Base-by-base conservation (phyloP, 2,113 vertebrate species). In the Fregetta grallaria region DNA sequence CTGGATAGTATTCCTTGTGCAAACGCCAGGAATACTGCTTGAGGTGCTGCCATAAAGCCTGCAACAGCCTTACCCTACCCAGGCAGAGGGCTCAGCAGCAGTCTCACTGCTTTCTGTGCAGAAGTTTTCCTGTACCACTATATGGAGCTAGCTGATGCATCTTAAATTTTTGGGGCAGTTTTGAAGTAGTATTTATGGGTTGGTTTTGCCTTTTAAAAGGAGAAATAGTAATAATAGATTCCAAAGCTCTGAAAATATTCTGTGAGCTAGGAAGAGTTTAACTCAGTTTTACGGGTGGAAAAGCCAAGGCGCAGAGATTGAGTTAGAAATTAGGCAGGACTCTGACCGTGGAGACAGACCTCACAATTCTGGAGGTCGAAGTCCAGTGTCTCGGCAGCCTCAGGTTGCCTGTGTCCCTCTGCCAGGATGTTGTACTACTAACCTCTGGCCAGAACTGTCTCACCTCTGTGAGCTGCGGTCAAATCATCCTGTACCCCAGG, bases 401-500 rank as follows among this genome's bases (percentile, higher is more conserved):
- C 14, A 22, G 34, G 34, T 14, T 78, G n/a, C 58, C 29, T 30
- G 0, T 29, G 6, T 53, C 34, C 29, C 58, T 79, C 55, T 52
- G 20, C 23, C 25, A n/a, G 45, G 34, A 17, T 86, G 22, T 52
- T 90, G 15, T 25, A 18, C 21, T 58, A 2, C 4, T n/a, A 22
- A 44, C 27, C 30, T 44, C 42, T 44, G 36, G 49, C 58, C 44
- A 72, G 36, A 68, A 23, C 42, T 42, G 0, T n/a, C 50, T 58
- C 6, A 5, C 13, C 34, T 68, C 50, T 44, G 0, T 0, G 8
- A 62, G 59, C 75, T 83, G 40, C 7, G 1, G 7, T 67, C 56
- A 22, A 12, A 30, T 66, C 7, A 3, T 38, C 47, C 45, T 42
- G 47, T 49, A 49, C 42, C 55, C 40, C 67, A 74, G 81, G 55